These are phyloP conservation scores for Brachionus sp. DNA, from an alignment of 1,140 invertebrate species.

Conservation along the genomic window DNA sequence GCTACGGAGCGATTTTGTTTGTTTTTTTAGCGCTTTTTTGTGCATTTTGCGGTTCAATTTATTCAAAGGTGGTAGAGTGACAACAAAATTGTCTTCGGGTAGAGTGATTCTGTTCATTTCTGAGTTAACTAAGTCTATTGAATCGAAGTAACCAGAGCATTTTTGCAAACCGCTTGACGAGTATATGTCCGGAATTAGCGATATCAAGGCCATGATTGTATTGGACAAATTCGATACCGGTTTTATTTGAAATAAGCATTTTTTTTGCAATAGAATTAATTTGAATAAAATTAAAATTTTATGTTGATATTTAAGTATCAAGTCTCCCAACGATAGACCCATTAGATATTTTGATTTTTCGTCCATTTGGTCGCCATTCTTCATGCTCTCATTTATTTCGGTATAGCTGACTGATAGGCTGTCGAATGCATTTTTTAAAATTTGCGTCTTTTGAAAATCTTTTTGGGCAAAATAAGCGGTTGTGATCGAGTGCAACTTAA, in stretches of 20 bases:
- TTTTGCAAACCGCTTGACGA: background rate
- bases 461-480: constrained; percentile 89
- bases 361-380: background rate
- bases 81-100: background rate
- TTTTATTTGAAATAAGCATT: constrained; percentile 79
- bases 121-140: constrained; percentile 31
- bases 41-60: constrained; percentile 13
- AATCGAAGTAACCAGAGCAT: constrained; percentile 29
- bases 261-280: constrained; percentile 80
- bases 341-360: constrained; percentile 51
- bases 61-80: background rate
- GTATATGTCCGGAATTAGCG: constrained; percentile 76
- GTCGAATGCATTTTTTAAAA: constrained; percentile 85
- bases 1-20: background rate
- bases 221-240: constrained; percentile 84
- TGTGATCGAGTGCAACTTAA: constrained; percentile 91
- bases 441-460: constrained; percentile 67
- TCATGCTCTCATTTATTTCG: background rate
- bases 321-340: constrained; percentile 75
- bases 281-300: constrained; percentile 90
- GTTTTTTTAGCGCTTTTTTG: constrained; percentile 31
- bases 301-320: constrained; percentile 81
- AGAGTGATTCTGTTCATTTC: background rate
- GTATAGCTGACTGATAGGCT: constrained; percentile 74
- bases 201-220: constrained; percentile 79